Base-by-base conservation (phyloP, 64 coral and sea anemone genomes). In the Cladopsammia gracilis region DNA sequence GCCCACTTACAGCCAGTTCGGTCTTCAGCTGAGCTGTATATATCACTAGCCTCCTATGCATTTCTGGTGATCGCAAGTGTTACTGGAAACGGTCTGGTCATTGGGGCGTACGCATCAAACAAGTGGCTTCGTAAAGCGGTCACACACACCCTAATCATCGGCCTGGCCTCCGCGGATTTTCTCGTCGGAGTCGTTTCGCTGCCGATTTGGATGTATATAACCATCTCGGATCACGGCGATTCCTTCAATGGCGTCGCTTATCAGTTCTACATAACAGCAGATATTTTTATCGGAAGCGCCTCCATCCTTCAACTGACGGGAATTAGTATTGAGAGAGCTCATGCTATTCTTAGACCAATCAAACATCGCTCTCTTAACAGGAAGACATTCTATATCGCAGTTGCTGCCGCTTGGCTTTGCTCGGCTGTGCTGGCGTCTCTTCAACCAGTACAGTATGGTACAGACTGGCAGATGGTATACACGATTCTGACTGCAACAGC, bases 181-280 rank as follows among this genome's bases (percentile, higher is more conserved):
- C 59, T 93, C 2, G 73, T 93, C 59, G 83, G 91, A 24, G 15
- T 58, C 5, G 75, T 93, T 54, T 66, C 82, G 50, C 34, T 93
- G 8, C 91, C 91, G n/a, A 43, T 73, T 43, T 93, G 91, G 91
- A 93, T 93, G 23, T 58, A 79, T 11, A 80, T 93, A 3, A 86
- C 70, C 0, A 71, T 26, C 43, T 58, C 19, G 0, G 54, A 86
- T n/a, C 50, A 86, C 2, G 60, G 20, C 48, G 15, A 6, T 16
- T 44, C 19, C 13, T 12, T 93, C 5, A 50, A 69, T 64, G 22
- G 25, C 9, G 47, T 64, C 12, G 48, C 47, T 48, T 93, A 93
- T 58, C 82, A 93, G 91, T 49, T 93, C 62, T 93, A 93, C 50
- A 93, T 93, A 53, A 93, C 91, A 19, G 80, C 83, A 3, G 91